Evolutionary conservation across 2,113 vertebrate genomes (phyloP).

Genomic region (Campylomormyrus numenius): DNA sequence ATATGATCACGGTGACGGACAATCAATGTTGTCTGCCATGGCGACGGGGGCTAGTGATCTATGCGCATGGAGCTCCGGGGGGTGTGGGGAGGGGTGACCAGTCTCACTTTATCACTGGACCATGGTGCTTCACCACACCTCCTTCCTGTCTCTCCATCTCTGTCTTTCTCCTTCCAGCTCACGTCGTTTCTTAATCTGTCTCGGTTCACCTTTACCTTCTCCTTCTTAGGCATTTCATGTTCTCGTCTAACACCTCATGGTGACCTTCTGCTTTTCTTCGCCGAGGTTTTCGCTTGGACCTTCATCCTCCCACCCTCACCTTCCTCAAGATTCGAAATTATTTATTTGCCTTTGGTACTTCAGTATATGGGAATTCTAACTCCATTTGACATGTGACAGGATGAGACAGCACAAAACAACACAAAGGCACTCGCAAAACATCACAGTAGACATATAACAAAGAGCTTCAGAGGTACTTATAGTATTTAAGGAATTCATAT

Average conservation of each 20-base stretch:
- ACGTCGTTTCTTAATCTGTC: background rate
- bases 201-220: background rate
- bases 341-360: background rate
- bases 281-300: background rate
- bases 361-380: background rate
- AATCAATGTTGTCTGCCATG: conserved; percentile 66
- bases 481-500: background rate
- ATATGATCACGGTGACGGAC: conserved; percentile 71
- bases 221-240: background rate
- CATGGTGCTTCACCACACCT: conserved; percentile 26
- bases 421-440: background rate
- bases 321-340: background rate
- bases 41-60: conserved; percentile 55
- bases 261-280: background rate
- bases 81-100: conserved; percentile 52
- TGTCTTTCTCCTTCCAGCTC: background rate
- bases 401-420: background rate
- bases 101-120: conserved; percentile 75
- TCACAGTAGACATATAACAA: background rate
- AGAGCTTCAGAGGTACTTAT: background rate
- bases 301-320: background rate
- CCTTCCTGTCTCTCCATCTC: background rate
- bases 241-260: background rate
- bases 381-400: background rate
- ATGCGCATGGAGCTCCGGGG: conserved; percentile 59